phyloP scores from a whole-genome alignment of 2,113 vertebrate genomes.

The Albula glossodonta region DNA sequence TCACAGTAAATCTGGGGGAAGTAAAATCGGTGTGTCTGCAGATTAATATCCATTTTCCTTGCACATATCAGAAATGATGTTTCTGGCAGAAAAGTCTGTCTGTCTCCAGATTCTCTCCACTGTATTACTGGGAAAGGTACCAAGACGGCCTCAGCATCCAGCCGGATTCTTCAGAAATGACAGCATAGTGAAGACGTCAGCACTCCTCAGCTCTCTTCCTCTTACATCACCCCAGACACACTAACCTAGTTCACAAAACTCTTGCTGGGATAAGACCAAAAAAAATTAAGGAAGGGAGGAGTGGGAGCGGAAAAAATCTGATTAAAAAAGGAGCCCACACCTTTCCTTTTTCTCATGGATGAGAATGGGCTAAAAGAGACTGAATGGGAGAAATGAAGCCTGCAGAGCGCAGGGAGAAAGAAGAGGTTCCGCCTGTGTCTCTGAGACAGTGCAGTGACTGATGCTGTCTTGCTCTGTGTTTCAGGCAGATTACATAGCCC shows the following conservation, averaged over 20 bases:
- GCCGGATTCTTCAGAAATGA: not conserved
- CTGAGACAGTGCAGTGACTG: not conserved
- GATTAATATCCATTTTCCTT: conserved; percentile 61
- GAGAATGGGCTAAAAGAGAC: not conserved
- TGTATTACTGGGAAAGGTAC: conserved; percentile 44
- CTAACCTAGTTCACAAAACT: conserved; percentile 27
- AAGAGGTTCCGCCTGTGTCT: not conserved
- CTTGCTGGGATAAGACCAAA: not conserved
- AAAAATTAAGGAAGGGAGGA: not conserved
- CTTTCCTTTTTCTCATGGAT: conserved; percentile 28
- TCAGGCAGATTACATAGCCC: not conserved
- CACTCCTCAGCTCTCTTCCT: not conserved
- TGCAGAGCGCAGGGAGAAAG: not conserved
- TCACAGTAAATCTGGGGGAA: conserved; percentile 69
- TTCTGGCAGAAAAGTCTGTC: not conserved
- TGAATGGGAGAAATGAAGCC: conserved; percentile 5
- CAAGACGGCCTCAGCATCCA: not conserved
- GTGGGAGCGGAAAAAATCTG: not conserved
- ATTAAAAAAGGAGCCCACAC: conserved; percentile 17
- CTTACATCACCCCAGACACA: conserved; percentile 14
- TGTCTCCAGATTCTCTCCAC: conserved; percentile 9
- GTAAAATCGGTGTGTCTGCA: conserved; percentile 61
- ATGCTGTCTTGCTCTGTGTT: not conserved
- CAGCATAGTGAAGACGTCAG: not conserved
- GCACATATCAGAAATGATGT: not conserved